Evolutionary conservation across 2,113 vertebrate species (phyloP).

Genomic region (Dromas ardeola): DNA sequence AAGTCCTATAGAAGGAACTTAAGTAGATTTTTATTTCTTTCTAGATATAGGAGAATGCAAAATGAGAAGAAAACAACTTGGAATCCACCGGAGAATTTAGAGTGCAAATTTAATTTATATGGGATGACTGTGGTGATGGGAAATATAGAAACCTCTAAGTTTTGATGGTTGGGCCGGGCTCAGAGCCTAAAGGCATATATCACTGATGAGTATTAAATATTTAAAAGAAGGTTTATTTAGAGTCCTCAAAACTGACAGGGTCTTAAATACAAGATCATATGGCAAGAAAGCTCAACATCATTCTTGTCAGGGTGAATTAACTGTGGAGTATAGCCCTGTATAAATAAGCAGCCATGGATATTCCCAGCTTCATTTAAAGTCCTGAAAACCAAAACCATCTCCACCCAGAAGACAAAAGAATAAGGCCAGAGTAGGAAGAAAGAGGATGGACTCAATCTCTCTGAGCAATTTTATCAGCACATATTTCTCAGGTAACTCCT

Average conservation of each 20-base stretch:
- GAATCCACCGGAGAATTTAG: constrained; percentile 24
- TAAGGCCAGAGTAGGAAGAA: neutral
- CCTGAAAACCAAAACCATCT: neutral
- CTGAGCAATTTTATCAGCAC: neutral
- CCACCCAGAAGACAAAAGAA: neutral
- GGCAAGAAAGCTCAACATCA: constrained; percentile 75
- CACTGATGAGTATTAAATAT: constrained; percentile 75
- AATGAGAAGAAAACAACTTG: constrained; percentile 28
- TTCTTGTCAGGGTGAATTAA: constrained; percentile 71
- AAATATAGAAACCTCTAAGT: constrained; percentile 27
- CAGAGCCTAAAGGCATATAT: constrained; percentile 65
- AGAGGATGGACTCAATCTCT: neutral
- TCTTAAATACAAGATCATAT: constrained; percentile 78
- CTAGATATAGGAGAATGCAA: neutral
- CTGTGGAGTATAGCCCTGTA: constrained; percentile 52
- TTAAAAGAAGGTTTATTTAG: constrained; percentile 78
- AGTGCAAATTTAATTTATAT: constrained; percentile 46
- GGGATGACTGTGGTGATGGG: neutral
- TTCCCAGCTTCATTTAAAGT: constrained; percentile 40
- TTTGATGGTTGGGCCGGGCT: constrained; percentile 42
- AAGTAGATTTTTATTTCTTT: neutral
- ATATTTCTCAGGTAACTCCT: neutral
- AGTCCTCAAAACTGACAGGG: constrained; percentile 72
- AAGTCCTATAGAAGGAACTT: neutral
- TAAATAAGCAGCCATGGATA: constrained; percentile 68